phyloP scores from a whole-genome alignment of 2,888 invertebrate genomes.

The Biston stratarius region DNA sequence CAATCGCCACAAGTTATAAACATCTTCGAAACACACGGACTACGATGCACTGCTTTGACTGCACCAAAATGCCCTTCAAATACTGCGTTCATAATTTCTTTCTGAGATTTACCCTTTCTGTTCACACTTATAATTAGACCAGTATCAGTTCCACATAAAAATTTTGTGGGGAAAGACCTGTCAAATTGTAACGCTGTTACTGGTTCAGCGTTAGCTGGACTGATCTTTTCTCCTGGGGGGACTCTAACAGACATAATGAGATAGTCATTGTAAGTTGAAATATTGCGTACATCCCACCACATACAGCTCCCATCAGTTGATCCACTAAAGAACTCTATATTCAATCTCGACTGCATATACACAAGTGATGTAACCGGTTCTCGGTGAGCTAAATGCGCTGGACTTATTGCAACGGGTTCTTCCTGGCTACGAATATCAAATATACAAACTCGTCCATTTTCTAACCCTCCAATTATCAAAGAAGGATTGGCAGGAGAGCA shows the following conservation, averaged over 20 bases:
- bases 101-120: slow-evolving; percentile 88
- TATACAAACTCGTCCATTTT: slow-evolving; percentile 66
- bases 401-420: slow-evolving; percentile 89
- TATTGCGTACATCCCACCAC: slow-evolving; percentile 89
- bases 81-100: slow-evolving; percentile 86
- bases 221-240: slow-evolving; percentile 75
- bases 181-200: slow-evolving; percentile 89
- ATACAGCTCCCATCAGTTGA: slow-evolving; percentile 87
- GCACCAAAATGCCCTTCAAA: slow-evolving; percentile 86
- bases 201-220: slow-evolving; percentile 83
- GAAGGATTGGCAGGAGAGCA: slow-evolving; percentile 58
- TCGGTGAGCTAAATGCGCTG: slow-evolving; percentile 62
- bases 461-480: slow-evolving; percentile 61
- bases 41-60: slow-evolving; percentile 87
- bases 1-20: slow-evolving; percentile 90
- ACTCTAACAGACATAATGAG: slow-evolving; percentile 86
- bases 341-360: slow-evolving; percentile 85
- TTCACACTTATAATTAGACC: slow-evolving; percentile 86
- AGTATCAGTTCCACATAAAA: slow-evolving; percentile 69
- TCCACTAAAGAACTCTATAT: slow-evolving; percentile 87
- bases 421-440: slow-evolving; percentile 93
- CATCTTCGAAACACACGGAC: slow-evolving; percentile 88
- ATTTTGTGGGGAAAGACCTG: slow-evolving; percentile 88
- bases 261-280: slow-evolving; percentile 85
- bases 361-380: slow-evolving; percentile 85